These are phyloP conservation scores for Ennomos erosarius DNA, from an alignment of 2,888 invertebrate genomes.

Conservation along the genomic window DNA sequence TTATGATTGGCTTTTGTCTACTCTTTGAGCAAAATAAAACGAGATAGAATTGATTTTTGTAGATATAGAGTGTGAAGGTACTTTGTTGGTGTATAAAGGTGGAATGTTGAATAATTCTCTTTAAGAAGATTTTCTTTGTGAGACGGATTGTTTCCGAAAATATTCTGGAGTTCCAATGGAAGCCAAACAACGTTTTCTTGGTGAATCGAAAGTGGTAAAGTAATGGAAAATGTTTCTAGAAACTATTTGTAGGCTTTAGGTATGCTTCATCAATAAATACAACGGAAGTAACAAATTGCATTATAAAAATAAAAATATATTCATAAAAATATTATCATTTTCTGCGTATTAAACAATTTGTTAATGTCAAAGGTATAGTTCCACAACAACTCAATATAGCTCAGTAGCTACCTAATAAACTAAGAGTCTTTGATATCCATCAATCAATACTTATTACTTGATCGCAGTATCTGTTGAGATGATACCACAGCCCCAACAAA, in stretches of 20 bases:
- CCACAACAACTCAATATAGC: no score
- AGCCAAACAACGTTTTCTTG: constrained; percentile 9
- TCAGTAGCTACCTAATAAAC: no score
- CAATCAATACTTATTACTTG: no score
- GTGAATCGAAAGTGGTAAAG: constrained; percentile 8
- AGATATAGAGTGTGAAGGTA: constrained; percentile 14
- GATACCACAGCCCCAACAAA: neutral
- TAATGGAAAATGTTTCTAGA: constrained; percentile 1
- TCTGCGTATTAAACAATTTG: no score
- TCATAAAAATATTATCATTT: no score
- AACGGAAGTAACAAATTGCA: no score
- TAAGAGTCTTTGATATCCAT: no score
- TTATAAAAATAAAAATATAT: no score
- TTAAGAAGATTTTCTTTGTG: constrained; percentile 22
- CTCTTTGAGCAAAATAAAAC: constrained; percentile 26
- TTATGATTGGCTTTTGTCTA: constrained; percentile 34
- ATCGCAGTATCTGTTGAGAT: neutral
- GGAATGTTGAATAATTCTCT: constrained; percentile 21
- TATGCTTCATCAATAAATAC: neutral
- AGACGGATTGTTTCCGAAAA: constrained; percentile 20
- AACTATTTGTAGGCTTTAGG: neutral
- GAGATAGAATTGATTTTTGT: constrained; percentile 21
- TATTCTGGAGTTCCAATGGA: constrained; percentile 17
- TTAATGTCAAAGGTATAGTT: no score
- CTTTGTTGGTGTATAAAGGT: constrained; percentile 4